Evolutionary conservation across 2,113 vertebrate genomes (phyloP).

Genomic region (Larimichthys polyactis): DNA sequence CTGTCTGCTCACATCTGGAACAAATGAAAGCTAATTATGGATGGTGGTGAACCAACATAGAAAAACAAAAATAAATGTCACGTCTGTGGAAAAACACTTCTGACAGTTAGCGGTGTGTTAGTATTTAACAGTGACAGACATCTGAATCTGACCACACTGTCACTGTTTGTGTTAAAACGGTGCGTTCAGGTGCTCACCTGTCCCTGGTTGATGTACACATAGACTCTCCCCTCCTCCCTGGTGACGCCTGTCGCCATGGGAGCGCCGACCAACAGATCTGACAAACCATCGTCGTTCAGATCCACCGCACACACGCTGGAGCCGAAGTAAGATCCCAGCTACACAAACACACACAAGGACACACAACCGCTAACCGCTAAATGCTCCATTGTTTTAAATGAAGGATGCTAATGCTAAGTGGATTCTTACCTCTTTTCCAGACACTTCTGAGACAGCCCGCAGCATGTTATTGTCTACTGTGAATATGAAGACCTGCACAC

Average conservation of each 20-base stretch:
- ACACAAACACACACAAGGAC: constrained; percentile 39
- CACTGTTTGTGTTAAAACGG: not conserved
- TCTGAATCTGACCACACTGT: too few relatives aligned
- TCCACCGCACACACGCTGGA: constrained; percentile 92
- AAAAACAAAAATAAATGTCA: too few relatives aligned
- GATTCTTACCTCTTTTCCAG: constrained; percentile 87
- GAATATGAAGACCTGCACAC: constrained; percentile 89
- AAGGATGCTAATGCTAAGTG: constrained; percentile 1
- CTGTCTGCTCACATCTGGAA: too few relatives aligned
- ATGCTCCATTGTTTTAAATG: not conserved
- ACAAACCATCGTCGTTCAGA: constrained; percentile 93
- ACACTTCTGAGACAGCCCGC: constrained; percentile 83
- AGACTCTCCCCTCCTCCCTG: constrained; percentile 94
- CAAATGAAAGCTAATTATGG: too few relatives aligned
- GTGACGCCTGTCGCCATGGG: constrained; percentile 83
- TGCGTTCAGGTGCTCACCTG: constrained; percentile 77
- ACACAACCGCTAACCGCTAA: not conserved
- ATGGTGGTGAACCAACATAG: too few relatives aligned
- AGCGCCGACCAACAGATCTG: constrained; percentile 95
- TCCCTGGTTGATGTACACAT: constrained; percentile 94
- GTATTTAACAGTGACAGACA: too few relatives aligned
- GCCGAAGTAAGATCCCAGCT: constrained; percentile 98
- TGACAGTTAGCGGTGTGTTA: too few relatives aligned
- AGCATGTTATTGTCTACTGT: constrained; percentile 76
- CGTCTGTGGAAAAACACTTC: too few relatives aligned